These are phyloP conservation scores for Pristiophorus japonicus DNA, from an alignment of 2,113 vertebrate genomes.

Conservation along the genomic window DNA sequence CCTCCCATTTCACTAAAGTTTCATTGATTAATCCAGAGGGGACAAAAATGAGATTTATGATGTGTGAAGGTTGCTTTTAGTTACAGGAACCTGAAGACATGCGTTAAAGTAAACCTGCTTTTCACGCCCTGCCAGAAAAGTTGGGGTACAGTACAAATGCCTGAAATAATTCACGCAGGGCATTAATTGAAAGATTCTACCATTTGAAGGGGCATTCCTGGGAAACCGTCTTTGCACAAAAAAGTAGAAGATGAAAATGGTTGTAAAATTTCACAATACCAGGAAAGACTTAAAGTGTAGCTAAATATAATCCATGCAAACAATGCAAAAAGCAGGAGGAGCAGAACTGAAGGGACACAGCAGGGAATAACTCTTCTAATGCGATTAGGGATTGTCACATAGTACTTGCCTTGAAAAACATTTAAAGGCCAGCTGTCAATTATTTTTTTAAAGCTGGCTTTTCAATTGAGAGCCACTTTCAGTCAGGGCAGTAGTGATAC, in stretches of 20 bases:
- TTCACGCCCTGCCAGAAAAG: background rate
- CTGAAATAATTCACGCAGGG: background rate
- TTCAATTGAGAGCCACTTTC: background rate
- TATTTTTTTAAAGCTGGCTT: background rate
- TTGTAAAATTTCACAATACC: background rate
- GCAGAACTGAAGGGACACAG: background rate
- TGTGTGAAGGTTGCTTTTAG: background rate
- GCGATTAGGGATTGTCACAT: background rate
- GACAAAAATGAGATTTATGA: background rate
- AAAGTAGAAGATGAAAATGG: background rate
- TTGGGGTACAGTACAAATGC: background rate
- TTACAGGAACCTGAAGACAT: background rate
- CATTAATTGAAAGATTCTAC: background rate
- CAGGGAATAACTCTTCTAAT: background rate
- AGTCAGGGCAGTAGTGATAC: no score
- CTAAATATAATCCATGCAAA: background rate
- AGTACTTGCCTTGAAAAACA: background rate
- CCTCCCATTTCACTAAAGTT: background rate
- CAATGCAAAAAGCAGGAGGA: background rate
- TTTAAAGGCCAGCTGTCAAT: background rate
- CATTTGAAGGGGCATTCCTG: background rate
- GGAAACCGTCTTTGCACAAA: background rate
- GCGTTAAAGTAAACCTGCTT: background rate
- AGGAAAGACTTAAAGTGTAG: background rate
- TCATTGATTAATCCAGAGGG: background rate